Evolutionary conservation across 2,797 vertebrate species (phyloP).

Genomic region (Danio aesculapii): DNA sequence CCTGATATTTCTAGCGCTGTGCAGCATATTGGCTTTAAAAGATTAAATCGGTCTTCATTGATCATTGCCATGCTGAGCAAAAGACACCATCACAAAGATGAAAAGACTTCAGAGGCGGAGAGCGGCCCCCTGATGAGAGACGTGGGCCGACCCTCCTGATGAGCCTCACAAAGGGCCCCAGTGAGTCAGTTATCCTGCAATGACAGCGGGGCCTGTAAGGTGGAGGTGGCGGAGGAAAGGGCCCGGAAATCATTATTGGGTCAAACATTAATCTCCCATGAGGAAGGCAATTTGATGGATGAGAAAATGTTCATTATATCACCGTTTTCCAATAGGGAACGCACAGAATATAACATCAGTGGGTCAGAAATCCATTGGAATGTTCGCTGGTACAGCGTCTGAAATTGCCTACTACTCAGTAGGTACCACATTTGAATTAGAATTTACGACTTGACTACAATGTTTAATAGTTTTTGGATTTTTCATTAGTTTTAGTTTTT

Average conservation of each 20-base stretch:
- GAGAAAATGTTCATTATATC: constrained; percentile 3
- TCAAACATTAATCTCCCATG: neutral
- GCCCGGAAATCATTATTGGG: neutral
- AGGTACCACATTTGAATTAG: too few relatives aligned
- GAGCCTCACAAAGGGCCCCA: constrained; percentile 22
- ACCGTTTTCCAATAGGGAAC: neutral
- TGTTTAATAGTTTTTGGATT: too few relatives aligned
- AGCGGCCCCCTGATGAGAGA: constrained; percentile 10
- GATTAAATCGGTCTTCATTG: constrained; percentile 29
- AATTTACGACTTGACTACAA: too few relatives aligned
- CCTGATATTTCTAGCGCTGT: neutral
- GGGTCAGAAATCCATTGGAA: neutral
- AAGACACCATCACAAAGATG: constrained; percentile 2
- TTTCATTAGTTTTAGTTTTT: too few relatives aligned
- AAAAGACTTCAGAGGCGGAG: constrained; percentile 26
- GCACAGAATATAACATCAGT: neutral
- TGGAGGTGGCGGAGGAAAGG: neutral
- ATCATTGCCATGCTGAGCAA: constrained; percentile 13
- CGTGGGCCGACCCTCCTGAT: neutral
- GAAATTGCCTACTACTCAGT: too few relatives aligned
- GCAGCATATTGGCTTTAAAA: constrained; percentile 6
- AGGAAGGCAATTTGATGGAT: neutral
- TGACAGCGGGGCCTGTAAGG: neutral
- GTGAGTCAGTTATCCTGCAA: constrained; percentile 4
- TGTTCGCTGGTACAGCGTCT: neutral